Evolutionary conservation across 2,113 vertebrate species (phyloP), one percentile per base, ranked within the genome.

Genomic region (Mirounga angustirostris): DNA sequence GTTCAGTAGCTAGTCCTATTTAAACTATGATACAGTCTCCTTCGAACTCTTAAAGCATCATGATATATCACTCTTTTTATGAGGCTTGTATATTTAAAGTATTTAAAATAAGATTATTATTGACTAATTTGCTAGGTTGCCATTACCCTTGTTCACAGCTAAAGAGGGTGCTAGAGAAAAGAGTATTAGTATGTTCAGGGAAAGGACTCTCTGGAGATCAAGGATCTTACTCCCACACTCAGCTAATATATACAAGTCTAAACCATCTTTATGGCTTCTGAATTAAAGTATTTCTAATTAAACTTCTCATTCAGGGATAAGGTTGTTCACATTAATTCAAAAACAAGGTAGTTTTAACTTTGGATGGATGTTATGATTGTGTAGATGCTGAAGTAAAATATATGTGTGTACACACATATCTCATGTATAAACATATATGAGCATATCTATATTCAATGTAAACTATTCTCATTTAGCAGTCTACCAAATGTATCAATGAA

Each of bases 221-320:
- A 78, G 4, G 5, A 50, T 86, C 24, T 82, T 4, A n/a, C 30
- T 76, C 40, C 10, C 9, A 87, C 2, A 4, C 15, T 24, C 28
- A 78, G 4, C 26, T 13, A 14, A 26, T 33, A 33, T 21, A 0
- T 12, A 36, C 10, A 15, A 79, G 4, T n/a, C 28, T 15, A n/a
- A 33, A 10, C 52, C 95, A 7, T 79, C 52, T 56, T 56, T 24
- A 46, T 43, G 13, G 52, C 6, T 63, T 94, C 71, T 43, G 13
- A 79, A 90, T 83, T 73, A 71, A 96, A 81, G 28, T 52, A 50
- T 74, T 87, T 93, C 19, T 76, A 83, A 83, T 46, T 73, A 46
- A 67, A 43, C n/a, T 89, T 91, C n/a, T 79, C 59, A 50, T 40
- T 85, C 81, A 79, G 26, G 15, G 14, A n/a, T 85, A 94, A 24